Percentiles rank a stretch among this genome's conserved stretches.
Conservation (phyloP, 2,797 vertebrate species). For the Lacerta bilineata region DNA sequence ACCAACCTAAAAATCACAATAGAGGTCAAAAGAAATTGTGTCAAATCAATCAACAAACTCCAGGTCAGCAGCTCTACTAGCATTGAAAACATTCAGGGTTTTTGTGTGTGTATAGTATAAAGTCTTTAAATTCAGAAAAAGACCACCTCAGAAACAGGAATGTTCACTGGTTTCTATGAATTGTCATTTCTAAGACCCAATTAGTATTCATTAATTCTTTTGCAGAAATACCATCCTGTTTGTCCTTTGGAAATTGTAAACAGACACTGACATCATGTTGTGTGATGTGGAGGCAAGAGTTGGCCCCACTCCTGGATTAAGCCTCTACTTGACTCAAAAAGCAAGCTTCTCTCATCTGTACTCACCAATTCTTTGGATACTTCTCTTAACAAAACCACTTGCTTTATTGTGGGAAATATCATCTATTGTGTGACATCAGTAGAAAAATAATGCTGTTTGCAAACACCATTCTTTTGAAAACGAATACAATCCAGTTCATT, state of each 20-base stretch:
- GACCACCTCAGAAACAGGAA: neutral
- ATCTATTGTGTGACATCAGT: neutral
- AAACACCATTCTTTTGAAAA: conserved; percentile 16
- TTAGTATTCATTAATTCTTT: neutral
- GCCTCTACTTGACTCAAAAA: neutral
- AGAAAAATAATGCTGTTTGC: conserved; percentile 3
- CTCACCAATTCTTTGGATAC: neutral
- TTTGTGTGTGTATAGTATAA: neutral
- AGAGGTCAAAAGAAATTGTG: neutral
- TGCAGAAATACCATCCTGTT: neutral
- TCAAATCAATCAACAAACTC: neutral
- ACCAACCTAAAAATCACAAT: neutral
- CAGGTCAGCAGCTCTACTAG: neutral
- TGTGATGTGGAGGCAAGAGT: neutral
- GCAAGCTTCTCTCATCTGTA: neutral
- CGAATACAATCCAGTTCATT: neutral
- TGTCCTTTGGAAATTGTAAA: neutral
- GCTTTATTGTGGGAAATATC: neutral
- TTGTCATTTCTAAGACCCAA: neutral
- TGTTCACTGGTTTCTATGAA: neutral
- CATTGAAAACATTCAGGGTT: neutral
- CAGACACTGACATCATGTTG: neutral
- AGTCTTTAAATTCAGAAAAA: neutral
- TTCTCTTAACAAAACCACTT: neutral
- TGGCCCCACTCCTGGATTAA: neutral